phyloP scores from a whole-genome alignment of 2,888 invertebrate species.

The Drosophila robusta region DNA sequence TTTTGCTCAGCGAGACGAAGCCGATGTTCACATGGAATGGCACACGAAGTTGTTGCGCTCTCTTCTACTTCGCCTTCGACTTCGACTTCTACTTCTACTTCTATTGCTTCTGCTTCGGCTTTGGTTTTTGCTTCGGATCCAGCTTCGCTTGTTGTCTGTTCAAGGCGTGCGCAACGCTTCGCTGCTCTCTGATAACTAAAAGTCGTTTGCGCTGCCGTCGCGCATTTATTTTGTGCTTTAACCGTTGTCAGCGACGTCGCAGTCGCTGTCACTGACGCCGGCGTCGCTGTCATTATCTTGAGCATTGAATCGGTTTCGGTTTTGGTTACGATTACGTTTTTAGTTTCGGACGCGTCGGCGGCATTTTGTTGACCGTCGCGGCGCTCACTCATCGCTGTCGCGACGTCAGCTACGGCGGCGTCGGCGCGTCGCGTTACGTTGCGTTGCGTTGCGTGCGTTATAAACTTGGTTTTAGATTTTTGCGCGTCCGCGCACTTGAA shows the following conservation, averaged over 20 bases:
- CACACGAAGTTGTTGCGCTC: slow-evolving; percentile 7
- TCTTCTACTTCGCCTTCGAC: slow-evolving; percentile 8
- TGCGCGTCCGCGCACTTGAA: slow-evolving; percentile 69
- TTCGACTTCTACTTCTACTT: slow-evolving; percentile 4
- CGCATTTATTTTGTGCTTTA: slow-evolving; percentile 80
- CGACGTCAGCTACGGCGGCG: slow-evolving; percentile 3
- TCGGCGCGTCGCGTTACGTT: background rate
- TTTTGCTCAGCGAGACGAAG: slow-evolving; percentile 69
- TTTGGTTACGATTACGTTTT: slow-evolving; percentile 30
- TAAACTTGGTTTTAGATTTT: slow-evolving; percentile 39
- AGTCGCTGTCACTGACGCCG: slow-evolving; percentile 35
- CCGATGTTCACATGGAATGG: slow-evolving; percentile 23
- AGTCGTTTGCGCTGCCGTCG: slow-evolving; percentile 67
- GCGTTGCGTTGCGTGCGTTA: slow-evolving; percentile 30
- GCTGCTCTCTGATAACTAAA: slow-evolving; percentile 81
- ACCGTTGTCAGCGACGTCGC: slow-evolving; percentile 49
- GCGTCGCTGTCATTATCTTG: slow-evolving; percentile 68
- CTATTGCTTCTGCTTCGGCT: slow-evolving; percentile 23
- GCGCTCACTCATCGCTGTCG: slow-evolving; percentile 62
- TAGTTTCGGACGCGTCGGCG: slow-evolving; percentile 16
- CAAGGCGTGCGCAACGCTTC: slow-evolving; percentile 64
- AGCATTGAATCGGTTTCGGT: slow-evolving; percentile 59
- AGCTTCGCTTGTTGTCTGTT: slow-evolving; percentile 32
- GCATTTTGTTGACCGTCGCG: slow-evolving; percentile 59
- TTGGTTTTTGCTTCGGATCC: slow-evolving; percentile 8